These are phyloP conservation scores for Apostichopus californicus DNA, from an alignment of 35 echinoderm and acorn worm genomes.

Conservation along the genomic window DNA sequence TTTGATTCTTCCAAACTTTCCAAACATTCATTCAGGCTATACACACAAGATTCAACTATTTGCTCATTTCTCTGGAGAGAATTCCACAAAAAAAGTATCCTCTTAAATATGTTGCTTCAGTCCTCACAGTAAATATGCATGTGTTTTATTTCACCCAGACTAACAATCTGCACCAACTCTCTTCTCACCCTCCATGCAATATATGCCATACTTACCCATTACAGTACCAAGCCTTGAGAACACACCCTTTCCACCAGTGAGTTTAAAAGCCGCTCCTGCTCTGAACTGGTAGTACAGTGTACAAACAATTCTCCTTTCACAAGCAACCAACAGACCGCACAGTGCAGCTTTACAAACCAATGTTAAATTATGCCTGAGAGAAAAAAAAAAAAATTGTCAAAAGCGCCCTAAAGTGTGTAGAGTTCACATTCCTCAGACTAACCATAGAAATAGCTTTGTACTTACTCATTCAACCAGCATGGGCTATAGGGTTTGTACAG, in stretches of 20 bases:
- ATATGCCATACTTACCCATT: too few species aligned
- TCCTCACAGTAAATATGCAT: too few species aligned
- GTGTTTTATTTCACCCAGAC: too few species aligned
- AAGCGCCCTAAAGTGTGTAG: conserved; percentile 28
- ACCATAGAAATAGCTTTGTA: conserved; percentile 41
- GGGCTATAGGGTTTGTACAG: conserved; percentile 1
- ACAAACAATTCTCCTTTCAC: conserved; percentile 30
- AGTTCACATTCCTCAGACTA: conserved; percentile 43
- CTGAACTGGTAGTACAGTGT: not conserved
- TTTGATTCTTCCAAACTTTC: too few species aligned
- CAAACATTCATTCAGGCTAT: too few species aligned
- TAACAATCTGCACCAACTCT: too few species aligned
- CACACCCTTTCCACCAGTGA: not conserved
- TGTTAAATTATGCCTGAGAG: conserved; percentile 40
- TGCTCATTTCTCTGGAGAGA: too few species aligned
- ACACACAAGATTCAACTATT: too few species aligned
- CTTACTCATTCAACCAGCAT: conserved; percentile 40
- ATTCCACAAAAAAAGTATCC: too few species aligned
- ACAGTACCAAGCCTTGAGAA: not conserved
- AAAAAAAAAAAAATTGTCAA: not conserved
- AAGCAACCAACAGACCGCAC: conserved; percentile 9
- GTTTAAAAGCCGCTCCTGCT: conserved; percentile 19
- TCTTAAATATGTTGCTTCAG: too few species aligned
- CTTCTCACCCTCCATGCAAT: too few species aligned
- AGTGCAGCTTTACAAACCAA: not conserved